Conservation (phyloP, 1,140 invertebrate species). For the Sesamia nonagrioides region DNA sequence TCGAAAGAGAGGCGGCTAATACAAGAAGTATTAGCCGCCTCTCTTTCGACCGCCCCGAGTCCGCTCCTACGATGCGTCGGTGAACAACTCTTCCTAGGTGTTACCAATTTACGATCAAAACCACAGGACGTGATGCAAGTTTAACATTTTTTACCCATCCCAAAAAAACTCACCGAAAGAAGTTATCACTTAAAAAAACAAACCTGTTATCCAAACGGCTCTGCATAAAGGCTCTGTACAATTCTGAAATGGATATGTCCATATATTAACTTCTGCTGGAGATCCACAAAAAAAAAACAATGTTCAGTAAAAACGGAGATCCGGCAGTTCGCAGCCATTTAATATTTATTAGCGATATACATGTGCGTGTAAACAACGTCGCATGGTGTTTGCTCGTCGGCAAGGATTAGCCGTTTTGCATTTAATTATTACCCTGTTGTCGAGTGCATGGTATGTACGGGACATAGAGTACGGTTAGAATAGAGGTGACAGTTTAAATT, state of each 20-base stretch:
- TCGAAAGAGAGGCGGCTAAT: too few species aligned
- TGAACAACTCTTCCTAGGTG: too few species aligned
- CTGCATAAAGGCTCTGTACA: not conserved
- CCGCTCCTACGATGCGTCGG: too few species aligned
- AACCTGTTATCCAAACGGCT: not conserved
- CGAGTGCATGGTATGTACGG: slow-evolving; percentile 49
- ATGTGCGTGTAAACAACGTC: slow-evolving; percentile 49
- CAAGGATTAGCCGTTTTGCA: slow-evolving; percentile 62
- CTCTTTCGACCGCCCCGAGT: too few species aligned
- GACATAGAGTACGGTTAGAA: not conserved
- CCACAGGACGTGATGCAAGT: too few species aligned
- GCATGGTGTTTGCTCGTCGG: slow-evolving; percentile 56
- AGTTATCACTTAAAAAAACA: not conserved
- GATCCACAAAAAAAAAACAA: slow-evolving; percentile 25
- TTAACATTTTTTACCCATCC: not conserved
- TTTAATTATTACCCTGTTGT: slow-evolving; percentile 64
- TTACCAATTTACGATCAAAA: too few species aligned
- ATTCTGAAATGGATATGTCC: not conserved
- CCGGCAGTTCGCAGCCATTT: slow-evolving; percentile 9
- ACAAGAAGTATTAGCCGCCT: too few species aligned
- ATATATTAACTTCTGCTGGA: not conserved
- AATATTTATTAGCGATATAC: slow-evolving; percentile 48
- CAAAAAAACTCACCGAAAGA: not conserved
- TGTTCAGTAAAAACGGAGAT: slow-evolving; percentile 13
- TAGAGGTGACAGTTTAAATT: slow-evolving; percentile 13